Base-by-base conservation (phyloP, 2,888 invertebrate genomes). In the Augochlorella aurata region DNA sequence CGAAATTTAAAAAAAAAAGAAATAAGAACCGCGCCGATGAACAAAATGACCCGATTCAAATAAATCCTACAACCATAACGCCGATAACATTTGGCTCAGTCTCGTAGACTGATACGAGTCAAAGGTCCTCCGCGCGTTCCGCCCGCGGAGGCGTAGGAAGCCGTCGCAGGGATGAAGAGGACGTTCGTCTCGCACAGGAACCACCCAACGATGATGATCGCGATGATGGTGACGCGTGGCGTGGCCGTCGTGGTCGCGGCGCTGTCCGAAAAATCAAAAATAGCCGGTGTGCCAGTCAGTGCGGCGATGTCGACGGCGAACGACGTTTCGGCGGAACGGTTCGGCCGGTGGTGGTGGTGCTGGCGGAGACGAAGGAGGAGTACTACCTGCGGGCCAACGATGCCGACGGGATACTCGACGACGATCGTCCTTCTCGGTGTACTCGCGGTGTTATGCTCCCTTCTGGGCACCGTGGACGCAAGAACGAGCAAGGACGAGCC, bases 231-330 rank as follows among this genome's bases (percentile, higher is more conserved):
- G 61, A 65, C 44, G 49, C 61, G 78, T 72, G 74, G 79, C 74
- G 69, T 81, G 63, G 66, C 72, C 74, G 81, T 50, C 68, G 68
- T 68, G 49, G 68, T 68, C 65, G 70, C 80, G 83, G 67, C 81
- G 84, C 79, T 82, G 84, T 88, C 85, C 83, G 91, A 92, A 92
- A 92, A 92, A 87, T 90, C 92, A 91, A 93, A 93, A 93, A 93
- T 93, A 93, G 92, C 90, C 89, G 88, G 88, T 89, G 86, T 83
- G 87, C 86, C 92, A 93, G 93, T 93, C 91, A 93, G 93, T 93
- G 93, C 93, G 93, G 93, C 93, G 92, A 93, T 93, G 93, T 93
- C 93, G 93, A 93, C 92, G 93, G 92, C 93, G 93, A 93, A 93
- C 93, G 93, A 93, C 93, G 93, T 91, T 93, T 91, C 93, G 92